These are phyloP conservation scores for Heterohyrax brucei DNA, from an alignment of 2,797 vertebrate species.

Conservation along the genomic window DNA sequence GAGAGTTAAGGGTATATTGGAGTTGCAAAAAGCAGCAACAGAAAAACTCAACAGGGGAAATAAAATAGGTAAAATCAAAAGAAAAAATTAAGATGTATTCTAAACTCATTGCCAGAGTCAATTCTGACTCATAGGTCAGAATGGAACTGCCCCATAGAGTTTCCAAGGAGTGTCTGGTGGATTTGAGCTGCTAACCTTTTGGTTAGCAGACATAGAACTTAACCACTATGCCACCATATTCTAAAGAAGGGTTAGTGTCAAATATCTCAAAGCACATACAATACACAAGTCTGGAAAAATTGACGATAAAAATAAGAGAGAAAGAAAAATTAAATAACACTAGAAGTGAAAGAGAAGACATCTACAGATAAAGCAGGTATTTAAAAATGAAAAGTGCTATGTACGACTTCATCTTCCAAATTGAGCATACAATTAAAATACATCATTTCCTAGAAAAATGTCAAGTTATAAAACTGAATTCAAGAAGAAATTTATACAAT, in stretches of 20 bases:
- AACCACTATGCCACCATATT: not conserved
- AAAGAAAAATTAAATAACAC: not conserved
- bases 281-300: not conserved
- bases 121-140: too few relatives aligned
- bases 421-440: slow-evolving; percentile 18
- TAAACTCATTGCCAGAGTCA: too few relatives aligned
- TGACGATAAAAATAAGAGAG: not conserved
- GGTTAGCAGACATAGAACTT: too few relatives aligned
- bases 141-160: too few relatives aligned
- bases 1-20: not conserved
- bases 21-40: not conserved
- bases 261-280: not conserved
- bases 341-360: not conserved
- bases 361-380: not conserved
- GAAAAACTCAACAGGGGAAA: slow-evolving; percentile 12
- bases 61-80: not conserved
- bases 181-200: too few relatives aligned
- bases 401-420: not conserved
- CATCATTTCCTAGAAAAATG: not conserved
- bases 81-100: not conserved
- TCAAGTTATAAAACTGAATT: not conserved
- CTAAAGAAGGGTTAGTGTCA: not conserved
- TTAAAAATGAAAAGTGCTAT: not conserved
- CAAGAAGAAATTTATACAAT: slow-evolving; percentile 5
- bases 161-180: too few relatives aligned